Base-by-base conservation (phyloP, 2,888 invertebrate genomes). In the Panzeria rudis region DNA sequence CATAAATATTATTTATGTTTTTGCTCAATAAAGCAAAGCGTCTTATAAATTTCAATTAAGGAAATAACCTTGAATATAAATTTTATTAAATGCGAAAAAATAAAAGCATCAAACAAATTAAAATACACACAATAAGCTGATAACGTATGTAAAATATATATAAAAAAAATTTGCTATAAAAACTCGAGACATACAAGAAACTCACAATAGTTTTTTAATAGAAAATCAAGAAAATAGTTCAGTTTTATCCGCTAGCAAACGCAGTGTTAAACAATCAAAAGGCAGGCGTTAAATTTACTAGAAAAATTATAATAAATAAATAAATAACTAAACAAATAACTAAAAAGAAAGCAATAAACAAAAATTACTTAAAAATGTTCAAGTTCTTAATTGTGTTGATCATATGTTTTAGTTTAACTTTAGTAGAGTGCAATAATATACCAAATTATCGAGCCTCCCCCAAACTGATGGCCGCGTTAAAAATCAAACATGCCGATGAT, bases 371-470 rank as follows among this genome's bases (percentile, higher is more conserved):
- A 5, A 81, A 64, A 75, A 82, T 85, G 85, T 82, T 71, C 4
- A 68, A 68, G n/a, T 68, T 17, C 50, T 61, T 72, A 15, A 61
- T 77, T 29, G 38, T 72, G 8, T 6, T 68, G 2, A 59, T 50
- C 29, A 20, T 77, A n/a, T 75, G 66, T 66, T 23, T 72, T 32
- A 54, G 50, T 61, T 38, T 68, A n/a, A 38, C 38, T 41, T 6
- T 71, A 29, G 50, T 56, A 32, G 17, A 64, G 29, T 20, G 77
- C 54, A 78, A 62, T 62, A 61, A 78, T 47, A 61, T 79, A 32
- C 66, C 79, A 5, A 84, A 66, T 6, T 90, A 90, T 80, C 86
- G 87, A 1, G 86, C 84, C 17, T 88, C 91, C 0, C 90, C 90
- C 0, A 90, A 88, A 62, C 81, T 91, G 1, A 75, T 85, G 8